Percentiles rank a stretch among this genome's conserved stretches.
phyloP scores from a whole-genome alignment of 2,113 vertebrate genomes.

The Seriola rivoliana region DNA sequence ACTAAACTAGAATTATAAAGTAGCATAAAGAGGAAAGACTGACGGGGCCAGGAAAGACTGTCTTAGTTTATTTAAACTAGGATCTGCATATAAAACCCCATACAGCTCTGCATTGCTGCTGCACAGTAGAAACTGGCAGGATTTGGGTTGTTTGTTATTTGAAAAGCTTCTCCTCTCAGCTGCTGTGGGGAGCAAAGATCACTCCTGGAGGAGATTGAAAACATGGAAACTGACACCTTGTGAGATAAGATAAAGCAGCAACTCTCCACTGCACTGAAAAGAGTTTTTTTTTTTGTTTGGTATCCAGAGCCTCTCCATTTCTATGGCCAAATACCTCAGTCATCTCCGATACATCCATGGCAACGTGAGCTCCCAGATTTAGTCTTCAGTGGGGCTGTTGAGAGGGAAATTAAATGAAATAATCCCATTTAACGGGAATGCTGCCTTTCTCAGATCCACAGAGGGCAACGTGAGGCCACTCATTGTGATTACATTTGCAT shows the following conservation, averaged over 20 bases:
- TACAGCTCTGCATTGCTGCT: not conserved
- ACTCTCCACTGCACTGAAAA: slow-evolving; percentile 28
- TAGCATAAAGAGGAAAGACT: not conserved
- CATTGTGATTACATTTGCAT: slow-evolving; percentile 62
- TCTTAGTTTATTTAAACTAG: not conserved
- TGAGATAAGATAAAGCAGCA: slow-evolving; percentile 57
- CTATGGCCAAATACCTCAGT: slow-evolving; percentile 40
- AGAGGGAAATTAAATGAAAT: slow-evolving; percentile 56
- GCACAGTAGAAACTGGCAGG: not conserved
- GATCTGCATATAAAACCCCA: slow-evolving; percentile 13
- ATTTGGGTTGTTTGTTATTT: slow-evolving; percentile 29
- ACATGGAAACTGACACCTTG: slow-evolving; percentile 52
- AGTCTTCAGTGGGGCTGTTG: slow-evolving; percentile 30
- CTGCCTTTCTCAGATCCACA: slow-evolving; percentile 19
- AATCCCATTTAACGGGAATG: slow-evolving; percentile 50
- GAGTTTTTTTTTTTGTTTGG: slow-evolving; percentile 4
- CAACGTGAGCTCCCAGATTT: slow-evolving; percentile 47
- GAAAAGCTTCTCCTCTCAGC: slow-evolving; percentile 34
- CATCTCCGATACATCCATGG: slow-evolving; percentile 61
- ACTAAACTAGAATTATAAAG: not conserved
- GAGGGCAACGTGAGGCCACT: slow-evolving; percentile 44
- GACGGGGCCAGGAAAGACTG: not conserved
- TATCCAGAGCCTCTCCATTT: slow-evolving; percentile 20
- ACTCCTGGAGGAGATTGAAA: slow-evolving; percentile 29
- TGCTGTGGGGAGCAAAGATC: slow-evolving; percentile 39